Evolutionary conservation across 1,140 invertebrate species (phyloP).

Genomic region (Druon quercuslanigerum): DNA sequence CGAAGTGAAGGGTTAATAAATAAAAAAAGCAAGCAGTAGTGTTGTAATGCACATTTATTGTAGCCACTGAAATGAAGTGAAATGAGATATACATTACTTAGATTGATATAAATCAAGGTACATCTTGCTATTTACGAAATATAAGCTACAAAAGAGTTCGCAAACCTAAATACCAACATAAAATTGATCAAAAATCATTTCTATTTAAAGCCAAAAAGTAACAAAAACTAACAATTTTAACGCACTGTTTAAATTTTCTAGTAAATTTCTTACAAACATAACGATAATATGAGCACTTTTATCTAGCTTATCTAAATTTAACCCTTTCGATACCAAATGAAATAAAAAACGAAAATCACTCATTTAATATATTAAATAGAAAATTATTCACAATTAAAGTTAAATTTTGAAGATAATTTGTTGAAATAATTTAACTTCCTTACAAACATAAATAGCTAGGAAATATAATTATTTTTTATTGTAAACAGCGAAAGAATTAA

Average conservation of each 20-base stretch:
- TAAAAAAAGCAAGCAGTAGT: conserved; percentile 69
- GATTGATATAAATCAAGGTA: conserved; percentile 42
- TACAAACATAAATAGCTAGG: no score
- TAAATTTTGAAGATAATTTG: background rate
- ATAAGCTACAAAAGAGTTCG: conserved; percentile 1
- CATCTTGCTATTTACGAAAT: conserved; percentile 15
- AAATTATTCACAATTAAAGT: background rate
- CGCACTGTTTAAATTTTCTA: background rate
- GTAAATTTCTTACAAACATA: background rate
- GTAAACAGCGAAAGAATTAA: conserved; percentile 18
- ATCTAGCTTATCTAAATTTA: background rate
- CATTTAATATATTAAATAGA: background rate
- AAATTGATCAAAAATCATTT: background rate
- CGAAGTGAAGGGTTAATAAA: conserved; percentile 66
- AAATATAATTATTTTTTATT: background rate
- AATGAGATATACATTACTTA: conserved; percentile 53
- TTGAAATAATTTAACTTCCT: no score
- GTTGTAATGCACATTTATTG: conserved; percentile 68
- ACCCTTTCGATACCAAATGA: background rate
- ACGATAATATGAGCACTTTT: conserved; percentile 1
- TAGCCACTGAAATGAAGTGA: conserved; percentile 55
- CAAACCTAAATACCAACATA: conserved; percentile 4
- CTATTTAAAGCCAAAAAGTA: background rate
- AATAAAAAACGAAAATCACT: background rate
- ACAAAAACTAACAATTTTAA: background rate